Conservation (phyloP, 2,113 vertebrate species). For the Hydrochoerus hydrochaeris region DNA sequence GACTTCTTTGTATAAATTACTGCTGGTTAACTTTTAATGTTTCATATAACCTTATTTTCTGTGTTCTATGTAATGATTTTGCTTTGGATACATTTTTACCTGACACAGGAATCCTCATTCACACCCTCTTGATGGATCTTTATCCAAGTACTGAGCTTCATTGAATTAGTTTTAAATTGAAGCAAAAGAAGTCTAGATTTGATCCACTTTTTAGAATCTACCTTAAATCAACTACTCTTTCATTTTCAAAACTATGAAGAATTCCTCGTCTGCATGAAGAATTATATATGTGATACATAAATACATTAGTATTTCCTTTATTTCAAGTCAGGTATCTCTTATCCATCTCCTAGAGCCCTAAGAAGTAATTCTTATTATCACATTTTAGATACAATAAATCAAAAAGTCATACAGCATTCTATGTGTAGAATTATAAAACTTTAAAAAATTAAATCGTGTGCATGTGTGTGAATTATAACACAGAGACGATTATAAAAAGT, state of each 20-base stretch:
- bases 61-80: not conserved
- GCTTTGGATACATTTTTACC: not conserved
- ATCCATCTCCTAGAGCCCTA: not conserved
- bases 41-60: not conserved
- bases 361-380: not conserved
- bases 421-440: not conserved
- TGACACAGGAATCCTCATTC: not conserved
- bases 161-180: conserved; percentile 28
- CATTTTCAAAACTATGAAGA: not conserved
- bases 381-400: not conserved
- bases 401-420: not conserved
- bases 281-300: not conserved
- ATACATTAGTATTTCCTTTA: not conserved
- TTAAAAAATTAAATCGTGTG: not conserved
- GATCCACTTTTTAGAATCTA: not conserved
- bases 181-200: not conserved
- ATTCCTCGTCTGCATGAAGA: not conserved
- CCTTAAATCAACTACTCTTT: not conserved
- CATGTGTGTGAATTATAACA: not conserved
- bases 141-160: not conserved
- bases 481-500: not conserved
- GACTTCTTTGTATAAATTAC: not conserved
- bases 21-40: not conserved
- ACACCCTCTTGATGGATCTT: not conserved
- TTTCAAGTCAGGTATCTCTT: not conserved